Percentiles rank a stretch among this genome's conserved stretches.
Evolutionary conservation across 2,888 invertebrate genomes (phyloP).

Genomic region (Crossocerus cetratus): DNA sequence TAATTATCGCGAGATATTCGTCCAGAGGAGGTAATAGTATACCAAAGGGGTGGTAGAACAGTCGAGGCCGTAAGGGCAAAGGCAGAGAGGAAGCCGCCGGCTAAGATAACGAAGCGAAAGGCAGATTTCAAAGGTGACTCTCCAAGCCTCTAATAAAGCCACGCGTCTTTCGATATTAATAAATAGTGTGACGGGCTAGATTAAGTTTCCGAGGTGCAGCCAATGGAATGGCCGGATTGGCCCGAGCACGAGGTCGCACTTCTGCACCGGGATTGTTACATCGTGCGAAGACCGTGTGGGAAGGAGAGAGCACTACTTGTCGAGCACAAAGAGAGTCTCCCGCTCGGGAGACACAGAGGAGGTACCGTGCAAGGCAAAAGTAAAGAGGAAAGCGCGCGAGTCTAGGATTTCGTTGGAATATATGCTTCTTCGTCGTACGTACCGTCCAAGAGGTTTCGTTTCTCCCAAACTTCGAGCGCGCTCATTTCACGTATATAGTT

Average conservation of each 20-base stretch:
- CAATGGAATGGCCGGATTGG: constrained; percentile 8
- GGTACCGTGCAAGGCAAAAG: not conserved
- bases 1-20: constrained; percentile 46
- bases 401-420: constrained; percentile 49
- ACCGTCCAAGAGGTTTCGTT: constrained; percentile 67
- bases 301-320: not conserved
- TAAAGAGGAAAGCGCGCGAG: constrained; percentile 3
- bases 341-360: constrained; percentile 23
- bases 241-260: constrained; percentile 24
- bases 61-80: constrained; percentile 38
- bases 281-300: constrained; percentile 8
- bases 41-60: constrained; percentile 21
- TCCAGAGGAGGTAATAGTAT: constrained; percentile 28
- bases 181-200: constrained; percentile 37
- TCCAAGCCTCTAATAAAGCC: constrained; percentile 41
- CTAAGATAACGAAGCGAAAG: constrained; percentile 26
- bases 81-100: constrained; percentile 23
- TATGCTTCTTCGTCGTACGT: constrained; percentile 59
- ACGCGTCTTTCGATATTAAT: constrained; percentile 50
- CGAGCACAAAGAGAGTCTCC: constrained; percentile 43
- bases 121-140: constrained; percentile 38
- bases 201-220: constrained; percentile 31
- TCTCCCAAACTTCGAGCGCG: constrained; percentile 64
- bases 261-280: constrained; percentile 46
- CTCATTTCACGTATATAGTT: constrained; percentile 69